Evolutionary conservation across 2,113 vertebrate genomes (phyloP).

Genomic region (Larimichthys polyactis): DNA sequence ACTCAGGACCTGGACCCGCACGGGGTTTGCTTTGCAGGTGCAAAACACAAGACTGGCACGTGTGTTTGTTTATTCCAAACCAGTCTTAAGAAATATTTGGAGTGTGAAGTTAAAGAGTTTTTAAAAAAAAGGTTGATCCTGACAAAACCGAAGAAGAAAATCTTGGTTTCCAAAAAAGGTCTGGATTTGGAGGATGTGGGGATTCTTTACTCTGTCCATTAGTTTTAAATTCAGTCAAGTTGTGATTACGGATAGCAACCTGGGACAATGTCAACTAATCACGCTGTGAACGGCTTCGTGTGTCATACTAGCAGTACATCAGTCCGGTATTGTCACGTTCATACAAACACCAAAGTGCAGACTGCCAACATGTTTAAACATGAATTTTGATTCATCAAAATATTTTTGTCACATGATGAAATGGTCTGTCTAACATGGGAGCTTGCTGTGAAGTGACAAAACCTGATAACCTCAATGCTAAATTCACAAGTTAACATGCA

Average conservation of each 20-base stretch:
- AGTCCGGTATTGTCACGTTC: constrained; percentile 85
- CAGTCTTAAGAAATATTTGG: constrained; percentile 58
- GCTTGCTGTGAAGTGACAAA: constrained; percentile 15
- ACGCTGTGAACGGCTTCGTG: constrained; percentile 56
- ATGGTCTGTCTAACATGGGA: constrained; percentile 19
- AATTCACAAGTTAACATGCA: not conserved
- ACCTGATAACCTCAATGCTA: not conserved
- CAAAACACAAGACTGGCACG: constrained; percentile 53
- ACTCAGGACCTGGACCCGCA: constrained; percentile 76
- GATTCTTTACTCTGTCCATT: constrained; percentile 58
- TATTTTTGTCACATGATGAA: constrained; percentile 30
- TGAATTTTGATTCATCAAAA: constrained; percentile 28
- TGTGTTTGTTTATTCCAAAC: constrained; percentile 66
- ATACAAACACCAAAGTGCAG: constrained; percentile 69
- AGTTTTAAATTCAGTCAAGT: constrained; percentile 50
- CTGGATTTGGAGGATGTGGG: constrained; percentile 61
- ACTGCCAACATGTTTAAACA: constrained; percentile 50
- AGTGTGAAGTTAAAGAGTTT: constrained; percentile 30
- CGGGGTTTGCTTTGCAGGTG: constrained; percentile 62
- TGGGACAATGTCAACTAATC: constrained; percentile 76
- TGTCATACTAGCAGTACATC: constrained; percentile 57
- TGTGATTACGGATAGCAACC: constrained; percentile 69
- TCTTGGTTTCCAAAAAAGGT: constrained; percentile 59
- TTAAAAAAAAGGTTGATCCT: constrained; percentile 50
- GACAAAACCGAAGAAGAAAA: constrained; percentile 58